Conservation (phyloP, 2,888 invertebrate species). For the Lottia gigantea region DNA sequence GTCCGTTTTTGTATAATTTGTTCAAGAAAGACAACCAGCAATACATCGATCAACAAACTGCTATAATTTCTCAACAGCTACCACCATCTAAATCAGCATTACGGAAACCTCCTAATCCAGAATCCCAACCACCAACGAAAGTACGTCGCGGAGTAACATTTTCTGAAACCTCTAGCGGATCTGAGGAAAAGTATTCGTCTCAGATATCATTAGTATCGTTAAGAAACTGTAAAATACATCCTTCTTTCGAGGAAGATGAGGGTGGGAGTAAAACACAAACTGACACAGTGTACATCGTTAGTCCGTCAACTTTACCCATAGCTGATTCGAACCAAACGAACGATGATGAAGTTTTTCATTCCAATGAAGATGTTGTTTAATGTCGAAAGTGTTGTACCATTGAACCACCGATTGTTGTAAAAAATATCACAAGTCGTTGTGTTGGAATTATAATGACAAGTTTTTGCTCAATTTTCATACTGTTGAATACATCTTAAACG, state of each 20-base stretch:
- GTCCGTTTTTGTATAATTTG: slow-evolving; percentile 14
- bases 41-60: slow-evolving; percentile 13
- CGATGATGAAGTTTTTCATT: not conserved
- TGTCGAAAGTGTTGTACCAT: too few relatives aligned
- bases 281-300: not conserved
- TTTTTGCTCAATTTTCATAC: too few relatives aligned
- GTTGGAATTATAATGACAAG: too few relatives aligned
- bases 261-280: not conserved
- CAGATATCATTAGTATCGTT: slow-evolving; percentile 7
- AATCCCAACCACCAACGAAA: not conserved
- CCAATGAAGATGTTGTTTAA: not conserved
- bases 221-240: slow-evolving; percentile 19
- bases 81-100: slow-evolving; percentile 19
- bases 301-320: not conserved
- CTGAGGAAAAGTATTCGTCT: slow-evolving; percentile 1
- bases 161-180: not conserved
- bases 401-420: too few relatives aligned
- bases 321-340: not conserved
- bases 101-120: slow-evolving; percentile 4
- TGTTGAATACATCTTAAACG: too few relatives aligned
- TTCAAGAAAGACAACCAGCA: slow-evolving; percentile 10
- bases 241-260: not conserved
- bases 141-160: slow-evolving; percentile 14
- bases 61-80: slow-evolving; percentile 16
- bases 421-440: too few relatives aligned